These are phyloP conservation scores for Catharus bicknelli DNA, from an alignment of 2,113 vertebrate genomes.

Conservation along the genomic window DNA sequence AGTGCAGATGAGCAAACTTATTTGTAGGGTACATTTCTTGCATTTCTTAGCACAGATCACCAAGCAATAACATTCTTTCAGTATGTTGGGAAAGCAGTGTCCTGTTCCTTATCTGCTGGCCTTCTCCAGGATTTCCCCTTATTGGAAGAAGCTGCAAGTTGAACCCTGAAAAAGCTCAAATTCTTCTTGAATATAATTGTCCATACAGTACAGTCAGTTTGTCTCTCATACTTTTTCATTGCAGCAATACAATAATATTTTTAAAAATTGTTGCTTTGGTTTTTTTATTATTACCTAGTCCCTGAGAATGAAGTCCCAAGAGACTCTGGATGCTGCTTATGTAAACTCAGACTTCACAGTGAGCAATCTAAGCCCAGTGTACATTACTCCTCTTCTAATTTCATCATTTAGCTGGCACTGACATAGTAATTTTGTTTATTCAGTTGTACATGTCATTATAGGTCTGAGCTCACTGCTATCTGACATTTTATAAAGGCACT, in stretches of 20 bases:
- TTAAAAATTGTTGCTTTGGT: accelerated
- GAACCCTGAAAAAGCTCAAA: not conserved
- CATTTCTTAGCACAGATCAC: not conserved
- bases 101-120: not conserved
- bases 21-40: not conserved
- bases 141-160: not conserved
- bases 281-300: not conserved
- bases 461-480: slow-evolving; percentile 9
- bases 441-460: slow-evolving; percentile 44
- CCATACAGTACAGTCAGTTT: not conserved
- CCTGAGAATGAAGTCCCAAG: not conserved
- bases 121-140: not conserved
- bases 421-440: slow-evolving; percentile 57
- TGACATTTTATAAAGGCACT: slow-evolving; percentile 25
- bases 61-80: not conserved
- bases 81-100: not conserved
- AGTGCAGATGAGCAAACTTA: not conserved
- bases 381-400: not conserved
- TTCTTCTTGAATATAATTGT: not conserved
- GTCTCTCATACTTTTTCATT: not conserved
- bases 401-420: not conserved
- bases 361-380: not conserved
- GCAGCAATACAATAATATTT: not conserved
- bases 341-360: not conserved
- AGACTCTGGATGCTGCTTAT: not conserved